phyloP scores from a whole-genome alignment of 2,888 invertebrate species.

The Cataglyphis livida region DNA sequence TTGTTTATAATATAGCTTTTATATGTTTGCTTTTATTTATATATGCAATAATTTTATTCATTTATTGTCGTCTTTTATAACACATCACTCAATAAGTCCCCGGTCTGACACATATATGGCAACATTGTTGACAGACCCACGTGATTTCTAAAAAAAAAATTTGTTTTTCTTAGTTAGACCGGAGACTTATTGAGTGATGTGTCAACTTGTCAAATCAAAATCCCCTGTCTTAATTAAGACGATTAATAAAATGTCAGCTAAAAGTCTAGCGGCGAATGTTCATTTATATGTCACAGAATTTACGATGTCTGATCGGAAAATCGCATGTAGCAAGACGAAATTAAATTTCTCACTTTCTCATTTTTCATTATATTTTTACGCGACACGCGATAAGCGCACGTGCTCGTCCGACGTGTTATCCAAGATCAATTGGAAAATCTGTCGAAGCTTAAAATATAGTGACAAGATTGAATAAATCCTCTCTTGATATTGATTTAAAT shows the following conservation, averaged over 20 bases:
- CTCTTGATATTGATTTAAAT: neutral
- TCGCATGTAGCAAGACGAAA: neutral
- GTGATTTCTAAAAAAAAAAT: too few species aligned
- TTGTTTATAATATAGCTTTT: too few species aligned
- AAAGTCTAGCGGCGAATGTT: neutral
- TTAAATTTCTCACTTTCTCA: constrained; percentile 17
- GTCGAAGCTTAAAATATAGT: constrained; percentile 57
- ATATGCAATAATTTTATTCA: neutral
- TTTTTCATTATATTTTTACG: constrained; percentile 60
- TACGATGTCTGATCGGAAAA: constrained; percentile 15
- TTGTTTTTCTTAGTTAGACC: too few species aligned
- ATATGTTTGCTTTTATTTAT: neutral
- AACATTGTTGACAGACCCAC: too few species aligned
- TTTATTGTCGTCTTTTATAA: neutral
- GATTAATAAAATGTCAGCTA: neutral
- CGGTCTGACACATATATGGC: too few species aligned
- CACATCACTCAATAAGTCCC: too few species aligned
- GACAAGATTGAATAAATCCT: neutral
- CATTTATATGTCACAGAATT: too few species aligned
- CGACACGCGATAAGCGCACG: constrained; percentile 50
- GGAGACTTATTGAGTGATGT: too few species aligned
- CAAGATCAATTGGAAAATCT: constrained; percentile 66
- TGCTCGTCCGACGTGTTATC: constrained; percentile 54
- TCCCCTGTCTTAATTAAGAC: neutral
- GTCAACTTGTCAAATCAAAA: neutral